Evolutionary conservation across 2,113 vertebrate species (phyloP), one percentile per base, ranked within the genome.

Genomic region (Vicugna pacos): DNA sequence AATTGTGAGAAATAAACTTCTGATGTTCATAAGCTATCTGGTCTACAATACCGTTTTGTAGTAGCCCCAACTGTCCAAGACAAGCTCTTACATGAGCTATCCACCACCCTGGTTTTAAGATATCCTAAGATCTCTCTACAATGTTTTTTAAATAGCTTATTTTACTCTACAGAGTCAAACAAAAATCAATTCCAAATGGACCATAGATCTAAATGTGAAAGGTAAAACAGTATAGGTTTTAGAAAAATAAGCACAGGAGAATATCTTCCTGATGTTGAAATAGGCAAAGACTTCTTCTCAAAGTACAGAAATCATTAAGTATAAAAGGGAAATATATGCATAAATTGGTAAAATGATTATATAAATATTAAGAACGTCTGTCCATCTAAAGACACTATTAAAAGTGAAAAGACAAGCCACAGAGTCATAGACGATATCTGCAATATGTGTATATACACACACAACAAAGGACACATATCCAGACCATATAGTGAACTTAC

Each of bases 131-230:
- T 35, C 42, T 62, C 38, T 80, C 83, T 32, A 46, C 3, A 22
- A 22, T 79, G 62, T 87, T 93, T 93, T 93, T 87, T n/a, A 87
- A 79, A 79, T 35, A 79, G 30, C 12, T 50, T 60, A 50, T 79
- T 35, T 69, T 65, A 58, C 22, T 87, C 22, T 69, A 58, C 12
- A 86, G 54, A 79, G 52, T 24, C 30, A 30, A 62, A 28, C 60
- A 62, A 62, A 62, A 28, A 64, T 64, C 28, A 64, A 30, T 64
- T 64, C 62, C 62, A 30, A 64, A 64, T 30, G 12, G 62, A 64
- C 30, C 2, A 13, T 30, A 64, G 26, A 64, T 64, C 12, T 64
- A 64, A 30, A 64, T 30, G 2, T 5, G 9, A 64, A 64, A 64
- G 62, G 28, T 64, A 64, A 67, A 67, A 67, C 15, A n/a, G 19